A percentile compares a stretch with the other conserved stretches of the same genome.
phyloP scores from a whole-genome alignment of 1,140 invertebrate genomes.

The Sinella curviseta region DNA sequence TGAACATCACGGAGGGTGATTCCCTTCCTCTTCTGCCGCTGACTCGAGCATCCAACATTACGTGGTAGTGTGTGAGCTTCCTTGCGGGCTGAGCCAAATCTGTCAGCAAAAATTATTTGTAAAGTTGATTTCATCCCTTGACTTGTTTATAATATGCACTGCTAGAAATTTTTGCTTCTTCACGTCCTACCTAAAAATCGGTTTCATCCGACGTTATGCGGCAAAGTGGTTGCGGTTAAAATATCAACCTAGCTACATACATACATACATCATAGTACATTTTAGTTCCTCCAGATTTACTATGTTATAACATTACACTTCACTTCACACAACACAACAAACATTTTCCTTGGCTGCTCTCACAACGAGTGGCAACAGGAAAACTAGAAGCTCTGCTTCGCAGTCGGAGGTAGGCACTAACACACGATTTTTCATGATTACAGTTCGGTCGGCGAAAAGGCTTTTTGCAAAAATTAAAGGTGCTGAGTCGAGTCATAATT shows the following conservation, averaged over 20 bases:
- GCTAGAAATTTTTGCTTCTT: no score
- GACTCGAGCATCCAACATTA: not conserved
- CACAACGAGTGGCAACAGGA: not conserved
- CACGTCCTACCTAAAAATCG: no score
- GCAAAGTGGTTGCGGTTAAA: not conserved
- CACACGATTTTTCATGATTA: conserved; percentile 9
- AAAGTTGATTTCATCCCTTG: not conserved
- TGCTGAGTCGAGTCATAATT: not conserved
- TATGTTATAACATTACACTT: no score
- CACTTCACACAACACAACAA: no score
- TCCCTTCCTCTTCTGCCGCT: not conserved
- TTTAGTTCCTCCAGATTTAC: no score
- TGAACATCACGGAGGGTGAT: not conserved
- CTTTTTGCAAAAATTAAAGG: conserved; percentile 23
- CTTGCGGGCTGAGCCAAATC: not conserved
- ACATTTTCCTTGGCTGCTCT: no score
- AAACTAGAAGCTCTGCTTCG: not conserved
- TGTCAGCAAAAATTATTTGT: conserved; percentile 12
- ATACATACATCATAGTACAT: not conserved
- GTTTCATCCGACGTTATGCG: not conserved
- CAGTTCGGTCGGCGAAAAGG: not conserved
- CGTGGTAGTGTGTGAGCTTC: not conserved
- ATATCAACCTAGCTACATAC: not conserved
- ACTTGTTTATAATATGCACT: conserved; percentile 8
- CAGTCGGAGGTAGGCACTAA: not conserved